These are phyloP conservation scores for Anas platyrhynchos DNA, from an alignment of 2,113 vertebrate genomes.

Conservation along the genomic window DNA sequence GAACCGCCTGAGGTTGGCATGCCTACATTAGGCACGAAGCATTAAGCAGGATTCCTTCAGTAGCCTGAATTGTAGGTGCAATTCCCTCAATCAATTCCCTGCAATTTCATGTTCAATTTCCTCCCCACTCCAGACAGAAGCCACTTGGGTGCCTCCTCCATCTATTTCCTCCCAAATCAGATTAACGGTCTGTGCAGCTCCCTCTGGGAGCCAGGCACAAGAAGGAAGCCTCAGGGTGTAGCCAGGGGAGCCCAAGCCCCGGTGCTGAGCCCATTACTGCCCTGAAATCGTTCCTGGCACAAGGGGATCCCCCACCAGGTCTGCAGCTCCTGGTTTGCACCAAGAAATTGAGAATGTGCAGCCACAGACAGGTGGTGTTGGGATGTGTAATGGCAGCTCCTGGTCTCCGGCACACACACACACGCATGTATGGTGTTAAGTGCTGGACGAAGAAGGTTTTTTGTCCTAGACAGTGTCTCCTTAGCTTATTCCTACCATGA, in stretches of 20 bases:
- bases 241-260: rapidly evolving
- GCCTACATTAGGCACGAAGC: neutral
- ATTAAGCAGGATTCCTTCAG: neutral
- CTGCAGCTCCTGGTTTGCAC: neutral
- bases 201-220: rapidly evolving
- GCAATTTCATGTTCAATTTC: neutral
- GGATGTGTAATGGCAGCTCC: rapidly evolving
- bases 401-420: rapidly evolving
- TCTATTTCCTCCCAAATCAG: neutral
- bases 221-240: neutral
- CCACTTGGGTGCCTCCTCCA: neutral
- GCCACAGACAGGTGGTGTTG: rapidly evolving
- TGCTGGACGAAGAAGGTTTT: neutral
- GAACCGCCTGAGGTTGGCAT: neutral
- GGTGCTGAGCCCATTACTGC: neutral
- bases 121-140: neutral
- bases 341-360: neutral
- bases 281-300: rapidly evolving
- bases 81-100: neutral
- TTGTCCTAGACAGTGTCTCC: neutral
- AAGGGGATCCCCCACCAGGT: too few relatives aligned
- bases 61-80: neutral
- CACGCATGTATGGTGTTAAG: rapidly evolving
- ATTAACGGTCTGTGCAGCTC: neutral
- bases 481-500: rapidly evolving